Conservation (phyloP, 2,113 vertebrate genomes). For the Petaurus breviceps region DNA sequence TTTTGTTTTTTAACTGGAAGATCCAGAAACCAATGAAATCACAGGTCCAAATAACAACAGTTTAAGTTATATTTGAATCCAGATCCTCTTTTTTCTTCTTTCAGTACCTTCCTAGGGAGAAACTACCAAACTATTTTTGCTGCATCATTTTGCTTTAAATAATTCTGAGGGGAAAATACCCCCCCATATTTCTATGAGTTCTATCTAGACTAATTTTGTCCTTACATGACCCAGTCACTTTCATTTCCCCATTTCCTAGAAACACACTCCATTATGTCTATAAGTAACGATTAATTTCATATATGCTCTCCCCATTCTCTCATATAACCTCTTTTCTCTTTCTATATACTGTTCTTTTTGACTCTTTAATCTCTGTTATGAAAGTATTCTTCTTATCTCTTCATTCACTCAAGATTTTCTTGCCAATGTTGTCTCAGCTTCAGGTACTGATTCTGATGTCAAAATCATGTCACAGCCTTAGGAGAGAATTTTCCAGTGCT, state of each 20-base stretch:
- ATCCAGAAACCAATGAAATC: background rate
- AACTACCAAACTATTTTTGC: constrained; percentile 13
- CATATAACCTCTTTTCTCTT: constrained; percentile 47
- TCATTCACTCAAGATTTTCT: background rate
- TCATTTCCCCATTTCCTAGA: background rate
- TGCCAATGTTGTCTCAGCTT: background rate
- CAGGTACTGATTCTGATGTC: background rate
- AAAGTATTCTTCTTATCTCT: background rate
- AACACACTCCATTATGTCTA: constrained; percentile 15
- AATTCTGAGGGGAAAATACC: constrained; percentile 29
- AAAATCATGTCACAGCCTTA: background rate
- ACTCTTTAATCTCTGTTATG: constrained; percentile 22
- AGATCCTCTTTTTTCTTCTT: background rate
- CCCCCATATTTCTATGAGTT: constrained; percentile 28
- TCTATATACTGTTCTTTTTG: constrained; percentile 55
- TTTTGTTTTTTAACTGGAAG: background rate
- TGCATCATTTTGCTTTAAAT: constrained; percentile 39
- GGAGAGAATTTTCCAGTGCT: constrained; percentile 1
- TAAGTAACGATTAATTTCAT: constrained; percentile 34
- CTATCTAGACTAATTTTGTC: constrained; percentile 26
- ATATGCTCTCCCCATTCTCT: constrained; percentile 28
- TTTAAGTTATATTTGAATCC: background rate
- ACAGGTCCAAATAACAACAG: background rate
- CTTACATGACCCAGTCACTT: constrained; percentile 21
- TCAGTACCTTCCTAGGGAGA: background rate